Evolutionary conservation across 2,888 invertebrate species (phyloP).

Genomic region (Drosophila greeni): DNA sequence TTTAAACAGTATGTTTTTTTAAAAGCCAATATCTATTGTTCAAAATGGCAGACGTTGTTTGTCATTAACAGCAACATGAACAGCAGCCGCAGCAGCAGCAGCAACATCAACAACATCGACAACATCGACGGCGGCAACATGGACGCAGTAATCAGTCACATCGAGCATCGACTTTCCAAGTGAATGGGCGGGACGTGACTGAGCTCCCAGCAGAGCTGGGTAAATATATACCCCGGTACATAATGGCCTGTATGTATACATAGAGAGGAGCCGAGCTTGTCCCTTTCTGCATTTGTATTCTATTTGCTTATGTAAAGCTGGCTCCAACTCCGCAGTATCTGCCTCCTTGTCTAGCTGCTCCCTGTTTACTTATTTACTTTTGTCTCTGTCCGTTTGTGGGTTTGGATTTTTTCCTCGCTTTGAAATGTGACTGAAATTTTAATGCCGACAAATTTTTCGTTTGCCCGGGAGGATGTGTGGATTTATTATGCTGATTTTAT

Average conservation of each 20-base stretch:
- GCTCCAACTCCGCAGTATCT: constrained; percentile 45
- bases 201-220: constrained; percentile 37
- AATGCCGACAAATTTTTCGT: constrained; percentile 53
- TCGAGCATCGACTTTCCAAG: constrained; percentile 73
- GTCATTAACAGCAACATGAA: constrained; percentile 57
- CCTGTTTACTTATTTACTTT: constrained; percentile 69
- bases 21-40: constrained; percentile 45
- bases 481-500: constrained; percentile 64
- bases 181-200: constrained; percentile 72
- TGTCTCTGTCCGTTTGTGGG: constrained; percentile 42
- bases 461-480: constrained; percentile 37
- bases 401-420: constrained; percentile 56
- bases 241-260: constrained; percentile 11
- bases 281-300: constrained; percentile 56
- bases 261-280: constrained; percentile 23
- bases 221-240: constrained; percentile 24
- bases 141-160: constrained; percentile 70
- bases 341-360: constrained; percentile 32
- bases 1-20: not conserved
- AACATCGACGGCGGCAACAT: constrained; percentile 25
- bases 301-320: constrained; percentile 68
- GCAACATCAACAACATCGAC: constrained; percentile 24
- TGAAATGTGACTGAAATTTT: constrained; percentile 70
- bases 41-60: constrained; percentile 70
- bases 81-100: constrained; percentile 26